Percentiles rank a stretch among this genome's conserved stretches.
phyloP scores from a whole-genome alignment of 2,797 vertebrate species.

The Eulemur mongoz region DNA sequence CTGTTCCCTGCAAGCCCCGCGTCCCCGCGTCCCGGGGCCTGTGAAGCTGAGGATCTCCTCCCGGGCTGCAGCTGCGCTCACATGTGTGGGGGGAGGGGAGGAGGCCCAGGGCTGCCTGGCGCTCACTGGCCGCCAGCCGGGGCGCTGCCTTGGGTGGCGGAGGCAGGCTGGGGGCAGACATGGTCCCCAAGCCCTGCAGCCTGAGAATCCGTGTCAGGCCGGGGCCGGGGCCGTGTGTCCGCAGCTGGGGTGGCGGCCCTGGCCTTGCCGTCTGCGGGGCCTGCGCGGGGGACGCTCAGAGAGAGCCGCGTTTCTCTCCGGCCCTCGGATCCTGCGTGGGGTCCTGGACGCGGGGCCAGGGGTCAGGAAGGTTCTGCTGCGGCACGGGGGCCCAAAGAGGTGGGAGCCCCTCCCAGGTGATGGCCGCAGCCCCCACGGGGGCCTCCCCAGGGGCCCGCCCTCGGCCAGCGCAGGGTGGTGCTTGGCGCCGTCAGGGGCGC shows the following conservation, averaged over 20 bases:
- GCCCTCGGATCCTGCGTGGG: not conserved
- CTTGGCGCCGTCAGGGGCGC: not conserved
- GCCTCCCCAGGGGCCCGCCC: rapidly evolving
- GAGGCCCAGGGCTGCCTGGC: not conserved
- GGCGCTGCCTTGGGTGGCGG: not conserved
- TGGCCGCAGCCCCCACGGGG: not conserved
- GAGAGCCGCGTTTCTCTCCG: too few relatives aligned
- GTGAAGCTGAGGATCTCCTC: conserved; percentile 85
- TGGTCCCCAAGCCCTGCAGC: rapidly evolving
- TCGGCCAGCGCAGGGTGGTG: rapidly evolving
- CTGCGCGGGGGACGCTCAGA: not conserved
- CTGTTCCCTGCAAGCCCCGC: not conserved
- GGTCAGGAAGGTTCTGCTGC: rapidly evolving
- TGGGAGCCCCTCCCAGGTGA: not conserved
- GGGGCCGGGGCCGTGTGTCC: not conserved
- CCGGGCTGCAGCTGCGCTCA: conserved; percentile 82
- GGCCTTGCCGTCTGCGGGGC: too few relatives aligned
- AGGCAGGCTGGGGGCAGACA: not conserved
- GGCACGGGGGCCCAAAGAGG: not conserved
- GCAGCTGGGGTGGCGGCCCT: not conserved
- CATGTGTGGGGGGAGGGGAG: conserved; percentile 81
- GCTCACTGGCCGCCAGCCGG: not conserved
- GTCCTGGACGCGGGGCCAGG: not conserved
- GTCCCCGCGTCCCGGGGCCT: conserved; percentile 76
- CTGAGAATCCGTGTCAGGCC: not conserved